phyloP scores from a whole-genome alignment of 2,888 invertebrate genomes.

The Cerceris ruficornis region DNA sequence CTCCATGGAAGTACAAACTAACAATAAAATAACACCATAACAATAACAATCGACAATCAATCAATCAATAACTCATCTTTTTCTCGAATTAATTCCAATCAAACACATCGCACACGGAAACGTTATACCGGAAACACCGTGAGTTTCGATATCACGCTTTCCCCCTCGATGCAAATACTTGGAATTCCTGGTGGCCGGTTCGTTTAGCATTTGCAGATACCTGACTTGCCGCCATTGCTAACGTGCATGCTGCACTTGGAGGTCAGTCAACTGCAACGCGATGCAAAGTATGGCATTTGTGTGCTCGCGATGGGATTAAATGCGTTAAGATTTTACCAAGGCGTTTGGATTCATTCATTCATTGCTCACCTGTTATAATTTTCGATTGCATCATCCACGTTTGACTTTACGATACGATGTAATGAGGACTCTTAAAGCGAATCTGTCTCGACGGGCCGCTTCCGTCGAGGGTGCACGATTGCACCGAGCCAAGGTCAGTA shows the following conservation, averaged over 20 bases:
- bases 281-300: slow-evolving; percentile 59
- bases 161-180: background rate
- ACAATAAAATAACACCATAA: no score
- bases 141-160: background rate
- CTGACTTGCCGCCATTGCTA: slow-evolving; percentile 48
- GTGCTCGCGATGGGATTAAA: slow-evolving; percentile 36
- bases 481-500: slow-evolving; percentile 62
- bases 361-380: slow-evolving; percentile 9
- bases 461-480: no score
- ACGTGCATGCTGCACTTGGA: slow-evolving; percentile 57
- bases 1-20: no score
- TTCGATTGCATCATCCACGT: background rate
- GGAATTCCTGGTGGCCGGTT: slow-evolving; percentile 18
- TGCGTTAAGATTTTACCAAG: slow-evolving; percentile 34
- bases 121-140: background rate
- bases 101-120: background rate
- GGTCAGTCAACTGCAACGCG: slow-evolving; percentile 75
- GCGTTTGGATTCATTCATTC: slow-evolving; percentile 10
- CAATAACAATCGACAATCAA: no score
- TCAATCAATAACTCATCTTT: no score
- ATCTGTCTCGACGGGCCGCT: no score
- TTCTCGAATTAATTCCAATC: no score
- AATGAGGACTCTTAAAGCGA: no score
- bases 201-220: slow-evolving; percentile 38
- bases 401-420: background rate